These are phyloP conservation scores for Vulpes ferrilata DNA, from an alignment of 2,113 vertebrate genomes.

Conservation along the genomic window DNA sequence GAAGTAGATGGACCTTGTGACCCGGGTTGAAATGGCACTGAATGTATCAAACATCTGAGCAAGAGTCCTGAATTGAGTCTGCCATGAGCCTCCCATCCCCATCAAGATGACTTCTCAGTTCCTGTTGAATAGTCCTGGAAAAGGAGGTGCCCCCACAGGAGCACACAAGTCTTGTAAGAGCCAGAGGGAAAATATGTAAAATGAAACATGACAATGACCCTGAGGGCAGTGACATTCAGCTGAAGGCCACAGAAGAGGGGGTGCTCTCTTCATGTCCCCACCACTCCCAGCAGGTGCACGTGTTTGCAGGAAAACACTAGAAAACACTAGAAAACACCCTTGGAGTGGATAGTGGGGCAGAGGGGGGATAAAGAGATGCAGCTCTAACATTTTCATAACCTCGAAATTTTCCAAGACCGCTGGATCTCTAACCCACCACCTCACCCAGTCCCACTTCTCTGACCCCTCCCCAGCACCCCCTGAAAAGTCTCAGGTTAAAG, in stretches of 20 bases:
- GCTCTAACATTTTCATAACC: background rate
- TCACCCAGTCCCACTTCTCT: background rate
- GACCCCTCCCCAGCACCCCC: background rate
- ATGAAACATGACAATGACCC: background rate
- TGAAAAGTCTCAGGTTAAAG: background rate
- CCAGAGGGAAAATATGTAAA: background rate
- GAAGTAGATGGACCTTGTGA: background rate
- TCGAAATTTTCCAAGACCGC: background rate
- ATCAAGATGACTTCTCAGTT: background rate
- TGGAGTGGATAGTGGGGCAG: background rate
- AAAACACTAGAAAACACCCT: background rate
- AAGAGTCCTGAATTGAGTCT: background rate
- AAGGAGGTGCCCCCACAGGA: background rate
- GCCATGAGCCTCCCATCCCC: background rate
- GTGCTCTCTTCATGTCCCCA: background rate
- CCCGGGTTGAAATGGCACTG: background rate
- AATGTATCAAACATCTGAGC: background rate
- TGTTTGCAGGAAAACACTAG: background rate
- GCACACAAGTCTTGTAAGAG: background rate
- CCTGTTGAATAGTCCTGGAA: background rate
- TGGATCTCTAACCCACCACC: background rate
- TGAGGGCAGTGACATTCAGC: background rate
- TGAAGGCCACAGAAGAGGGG: background rate
- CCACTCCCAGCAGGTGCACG: fast-evolving
- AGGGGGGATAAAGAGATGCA: background rate